Percentiles rank a stretch among this genome's conserved stretches.
phyloP scores from a whole-genome alignment of 2,888 invertebrate genomes.

The Melinaea menophilus region DNA sequence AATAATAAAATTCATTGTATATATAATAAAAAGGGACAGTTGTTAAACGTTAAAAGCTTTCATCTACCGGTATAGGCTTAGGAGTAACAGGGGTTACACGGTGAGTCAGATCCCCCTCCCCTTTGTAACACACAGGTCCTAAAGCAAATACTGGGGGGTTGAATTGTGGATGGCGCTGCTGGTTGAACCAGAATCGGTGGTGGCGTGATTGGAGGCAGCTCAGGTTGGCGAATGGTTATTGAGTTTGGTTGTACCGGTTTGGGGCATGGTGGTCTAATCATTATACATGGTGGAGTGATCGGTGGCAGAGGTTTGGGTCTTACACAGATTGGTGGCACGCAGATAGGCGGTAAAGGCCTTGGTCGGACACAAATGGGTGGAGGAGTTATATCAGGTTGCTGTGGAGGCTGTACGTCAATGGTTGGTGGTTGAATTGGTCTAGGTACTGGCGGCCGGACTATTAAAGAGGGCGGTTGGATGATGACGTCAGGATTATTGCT shows the following conservation, averaged over 20 bases:
- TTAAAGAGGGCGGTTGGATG: conserved; percentile 59
- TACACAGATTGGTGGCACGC: conserved; percentile 49
- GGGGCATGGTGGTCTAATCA: conserved; percentile 46
- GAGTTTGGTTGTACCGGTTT: conserved; percentile 39
- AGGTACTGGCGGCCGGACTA: conserved; percentile 46
- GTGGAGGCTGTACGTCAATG: conserved; percentile 45
- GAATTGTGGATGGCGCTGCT: conserved; percentile 42
- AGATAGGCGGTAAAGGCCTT: conserved; percentile 40
- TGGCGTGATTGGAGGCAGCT: conserved; percentile 32
- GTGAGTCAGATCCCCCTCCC: background rate
- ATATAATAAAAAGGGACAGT: too few species aligned
- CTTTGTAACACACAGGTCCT: conserved; percentile 22
- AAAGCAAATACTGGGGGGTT: conserved; percentile 46
- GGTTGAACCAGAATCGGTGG: conserved; percentile 47
- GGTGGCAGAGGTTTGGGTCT: conserved; percentile 41
- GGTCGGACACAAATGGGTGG: conserved; percentile 47
- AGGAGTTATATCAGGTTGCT: conserved; percentile 42
- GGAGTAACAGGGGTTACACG: too few species aligned
- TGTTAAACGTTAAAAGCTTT: too few species aligned
- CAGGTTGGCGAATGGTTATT: conserved; percentile 41
- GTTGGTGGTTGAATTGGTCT: conserved; percentile 46
- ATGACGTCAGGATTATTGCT: conserved; percentile 50
- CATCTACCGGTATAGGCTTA: too few species aligned
- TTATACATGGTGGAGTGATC: conserved; percentile 48
- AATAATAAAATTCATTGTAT: too few species aligned